Evolutionary conservation across 2,888 invertebrate genomes (phyloP).

Genomic region (Ichneumon xanthorius): DNA sequence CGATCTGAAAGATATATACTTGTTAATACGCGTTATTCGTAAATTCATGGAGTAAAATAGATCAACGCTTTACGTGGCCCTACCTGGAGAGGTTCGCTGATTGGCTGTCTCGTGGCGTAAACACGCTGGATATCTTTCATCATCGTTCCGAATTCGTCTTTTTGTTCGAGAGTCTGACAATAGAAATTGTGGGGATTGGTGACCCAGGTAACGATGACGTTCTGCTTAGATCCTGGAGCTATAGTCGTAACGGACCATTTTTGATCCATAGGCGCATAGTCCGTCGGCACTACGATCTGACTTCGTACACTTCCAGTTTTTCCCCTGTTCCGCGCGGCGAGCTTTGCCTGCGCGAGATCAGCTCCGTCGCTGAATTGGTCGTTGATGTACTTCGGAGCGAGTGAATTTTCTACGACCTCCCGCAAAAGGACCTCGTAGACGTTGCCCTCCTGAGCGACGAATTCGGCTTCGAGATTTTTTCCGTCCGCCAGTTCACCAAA

Average conservation of each 20-base stretch:
- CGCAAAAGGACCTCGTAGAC: constrained; percentile 77
- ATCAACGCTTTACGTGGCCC: constrained; percentile 66
- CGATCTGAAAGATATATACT: constrained; percentile 85
- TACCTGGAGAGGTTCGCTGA: constrained; percentile 76
- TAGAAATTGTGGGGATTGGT: constrained; percentile 91
- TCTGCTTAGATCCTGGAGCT: constrained; percentile 86
- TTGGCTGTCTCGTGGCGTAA: constrained; percentile 86
- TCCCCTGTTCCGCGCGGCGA: constrained; percentile 63
- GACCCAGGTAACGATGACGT: constrained; percentile 91
- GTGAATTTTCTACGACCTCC: constrained; percentile 67
- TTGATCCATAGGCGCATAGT: constrained; percentile 86
- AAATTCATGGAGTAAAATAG: background rate
- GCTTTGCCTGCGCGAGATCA: constrained; percentile 75
- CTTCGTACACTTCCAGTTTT: constrained; percentile 66
- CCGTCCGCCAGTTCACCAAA: constrained; percentile 73
- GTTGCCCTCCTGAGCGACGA: constrained; percentile 75
- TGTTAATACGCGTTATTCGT: background rate
- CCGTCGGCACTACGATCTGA: constrained; percentile 32
- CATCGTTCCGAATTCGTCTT: constrained; percentile 88
- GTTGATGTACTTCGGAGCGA: constrained; percentile 74
- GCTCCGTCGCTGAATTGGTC: constrained; percentile 73
- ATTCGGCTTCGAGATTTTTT: constrained; percentile 78
- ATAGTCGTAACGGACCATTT: constrained; percentile 85
- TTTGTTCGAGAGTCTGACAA: constrained; percentile 85
- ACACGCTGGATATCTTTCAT: constrained; percentile 90